Percentiles rank a stretch among this genome's conserved stretches.
phyloP scores from a whole-genome alignment of 2,113 vertebrate genomes.

The Xyrauchen texanus region DNA sequence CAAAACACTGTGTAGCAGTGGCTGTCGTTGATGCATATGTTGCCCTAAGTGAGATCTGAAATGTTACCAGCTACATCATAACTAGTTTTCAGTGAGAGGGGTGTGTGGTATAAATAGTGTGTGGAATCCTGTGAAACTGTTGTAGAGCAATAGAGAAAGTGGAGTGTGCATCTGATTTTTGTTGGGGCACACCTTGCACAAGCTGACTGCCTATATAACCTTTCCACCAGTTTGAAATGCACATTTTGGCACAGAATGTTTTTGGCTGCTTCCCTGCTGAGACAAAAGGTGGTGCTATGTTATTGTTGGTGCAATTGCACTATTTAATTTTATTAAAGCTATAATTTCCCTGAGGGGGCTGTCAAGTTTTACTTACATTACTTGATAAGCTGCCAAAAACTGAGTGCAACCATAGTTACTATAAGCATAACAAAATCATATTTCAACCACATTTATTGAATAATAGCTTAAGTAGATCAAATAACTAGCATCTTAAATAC shows the following conservation, averaged over 20 bases:
- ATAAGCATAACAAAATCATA: neutral
- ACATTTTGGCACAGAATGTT: neutral
- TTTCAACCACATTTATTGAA: slow-evolving; percentile 9
- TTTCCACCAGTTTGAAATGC: no score
- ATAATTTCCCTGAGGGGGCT: slow-evolving; percentile 9
- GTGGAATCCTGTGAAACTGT: no score
- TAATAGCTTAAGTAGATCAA: neutral
- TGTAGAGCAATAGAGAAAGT: no score
- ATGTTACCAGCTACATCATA: no score
- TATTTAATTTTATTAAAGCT: slow-evolving; percentile 19
- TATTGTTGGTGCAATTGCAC: neutral
- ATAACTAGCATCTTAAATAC: neutral
- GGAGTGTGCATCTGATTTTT: no score
- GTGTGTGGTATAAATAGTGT: no score
- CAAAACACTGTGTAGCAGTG: no score
- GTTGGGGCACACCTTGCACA: no score
- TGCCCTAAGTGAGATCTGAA: no score
- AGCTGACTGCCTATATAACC: no score
- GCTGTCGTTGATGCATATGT: no score
- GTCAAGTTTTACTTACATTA: slow-evolving; percentile 28
- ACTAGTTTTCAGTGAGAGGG: no score
- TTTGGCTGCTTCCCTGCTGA: neutral
- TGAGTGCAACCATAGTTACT: neutral
- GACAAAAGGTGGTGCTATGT: neutral
- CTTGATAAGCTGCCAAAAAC: slow-evolving; percentile 9